Evolutionary conservation across 1,140 invertebrate genomes (phyloP), one percentile per base, ranked within the genome.

Genomic region (Neodiprion fabricii): DNA sequence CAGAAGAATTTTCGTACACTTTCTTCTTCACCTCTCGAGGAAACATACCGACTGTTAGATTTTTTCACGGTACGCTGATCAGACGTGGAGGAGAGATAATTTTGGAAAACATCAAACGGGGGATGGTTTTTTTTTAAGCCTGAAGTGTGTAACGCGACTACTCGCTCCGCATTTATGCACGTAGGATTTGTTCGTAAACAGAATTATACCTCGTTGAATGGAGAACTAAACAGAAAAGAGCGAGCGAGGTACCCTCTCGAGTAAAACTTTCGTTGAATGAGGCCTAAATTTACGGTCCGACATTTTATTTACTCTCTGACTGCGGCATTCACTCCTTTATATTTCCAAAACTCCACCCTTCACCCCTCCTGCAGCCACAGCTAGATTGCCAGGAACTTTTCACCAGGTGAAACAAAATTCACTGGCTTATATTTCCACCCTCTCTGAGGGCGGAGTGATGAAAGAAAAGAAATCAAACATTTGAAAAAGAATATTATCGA

Each of bases 231-330:
- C 53, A 61, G 9, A 8, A 61, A 61, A 12, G 5, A 61, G 4
- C 11, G n/a, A 61, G 53, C 53, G 53, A 17, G 53, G 4, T 61
- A 17, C 11, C 11, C 11, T 61, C n/a, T 61, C 28, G 53, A 61
- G 53, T 61, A 61, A 61, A 61, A 61, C 11, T 61, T 40, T 61
- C 53, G 11, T 61, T 61, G 53, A 61, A 61, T 61, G 53, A 61
- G 11, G n/a, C 53, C 3, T 61, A 61, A 61, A 61, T 61, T 61
- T 61, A 61, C 11, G 28, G 53, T 61, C 53, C 53, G 5, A 14
- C 53, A 61, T 61, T 17, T 61, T 14, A 61, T 61, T 61, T 9
- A 61, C 53, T 17, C 11, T 17, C n/a, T 9, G 53, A 12, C n/a
- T 17, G 53, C n/a, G n/a, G 53, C n/a, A 61, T 61, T 61, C 53